Evolutionary conservation across 1,140 invertebrate genomes (phyloP).

Genomic region (Drosophila kepulauana): DNA sequence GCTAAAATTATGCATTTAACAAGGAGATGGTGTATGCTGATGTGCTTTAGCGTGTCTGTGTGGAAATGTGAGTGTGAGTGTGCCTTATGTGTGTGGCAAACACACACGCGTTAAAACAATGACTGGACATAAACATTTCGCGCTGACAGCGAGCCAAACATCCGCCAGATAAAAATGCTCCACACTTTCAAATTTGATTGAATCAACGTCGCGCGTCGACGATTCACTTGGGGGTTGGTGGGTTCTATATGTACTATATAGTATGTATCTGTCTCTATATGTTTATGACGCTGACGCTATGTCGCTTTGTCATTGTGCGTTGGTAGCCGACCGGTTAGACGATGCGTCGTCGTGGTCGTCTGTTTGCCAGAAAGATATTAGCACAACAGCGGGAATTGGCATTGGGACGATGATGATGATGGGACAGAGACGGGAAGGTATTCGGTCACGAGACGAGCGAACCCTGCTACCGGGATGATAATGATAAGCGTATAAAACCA

Average conservation of each 20-base stretch:
- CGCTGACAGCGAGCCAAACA: conserved; percentile 79
- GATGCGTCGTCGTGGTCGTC: not conserved
- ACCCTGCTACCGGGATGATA: conserved; percentile 55
- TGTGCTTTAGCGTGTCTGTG: conserved; percentile 3
- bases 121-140: conserved; percentile 71
- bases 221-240: not conserved
- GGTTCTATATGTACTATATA: too few species aligned
- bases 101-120: conserved; percentile 77
- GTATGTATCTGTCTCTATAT: not conserved
- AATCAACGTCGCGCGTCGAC: conserved; percentile 54
- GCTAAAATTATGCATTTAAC: conserved; percentile 45
- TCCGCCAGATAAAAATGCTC: conserved; percentile 76
- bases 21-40: conserved; percentile 7
- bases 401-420: not conserved
- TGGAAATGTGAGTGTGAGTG: too few species aligned
- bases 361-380: conserved; percentile 13
- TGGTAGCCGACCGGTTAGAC: conserved; percentile 5
- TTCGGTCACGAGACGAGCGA: not conserved
- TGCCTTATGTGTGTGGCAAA: conserved; percentile 32
- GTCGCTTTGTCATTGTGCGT: conserved; percentile 40
- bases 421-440: not conserved
- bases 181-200: conserved; percentile 66
- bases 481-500: conserved; percentile 83
- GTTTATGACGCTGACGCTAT: not conserved
- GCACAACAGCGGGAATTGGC: conserved; percentile 8